Percentiles rank a stretch among this genome's conserved stretches.
Conservation (phyloP, 2,797 vertebrate species). For the Typhlichthys eigenmanni region DNA sequence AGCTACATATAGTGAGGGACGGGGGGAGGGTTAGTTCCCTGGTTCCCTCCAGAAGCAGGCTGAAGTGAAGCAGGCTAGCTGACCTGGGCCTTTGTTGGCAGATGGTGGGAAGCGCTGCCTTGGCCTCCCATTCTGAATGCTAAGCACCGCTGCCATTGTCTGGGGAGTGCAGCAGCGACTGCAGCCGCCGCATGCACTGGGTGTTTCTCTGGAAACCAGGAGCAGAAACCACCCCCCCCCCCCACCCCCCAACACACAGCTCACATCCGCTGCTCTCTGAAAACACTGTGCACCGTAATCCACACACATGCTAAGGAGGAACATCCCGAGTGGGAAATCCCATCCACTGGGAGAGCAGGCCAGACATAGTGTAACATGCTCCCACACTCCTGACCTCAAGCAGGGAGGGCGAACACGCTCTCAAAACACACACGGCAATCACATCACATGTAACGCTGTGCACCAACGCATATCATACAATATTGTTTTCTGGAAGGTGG, state of each 20-base stretch:
- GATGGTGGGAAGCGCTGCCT: slow-evolving; percentile 81
- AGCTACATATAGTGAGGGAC: slow-evolving; percentile 24
- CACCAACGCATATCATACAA: neutral
- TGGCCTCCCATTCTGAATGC: slow-evolving; percentile 78
- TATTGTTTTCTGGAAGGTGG: neutral
- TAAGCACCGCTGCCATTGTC: slow-evolving; percentile 82
- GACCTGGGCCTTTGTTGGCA: slow-evolving; percentile 82
- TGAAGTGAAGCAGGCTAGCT: slow-evolving; percentile 53
- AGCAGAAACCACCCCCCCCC: slow-evolving; percentile 60
- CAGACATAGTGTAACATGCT: slow-evolving; percentile 33
- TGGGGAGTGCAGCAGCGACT: slow-evolving; percentile 70
- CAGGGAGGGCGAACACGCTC: slow-evolving; percentile 38
- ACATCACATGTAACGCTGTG: slow-evolving; percentile 9
- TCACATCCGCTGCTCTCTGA: slow-evolving; percentile 18
- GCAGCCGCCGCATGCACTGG: slow-evolving; percentile 73
- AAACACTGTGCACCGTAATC: slow-evolving; percentile 17
- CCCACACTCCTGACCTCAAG: slow-evolving; percentile 45
- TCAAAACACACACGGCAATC: slow-evolving; percentile 26
- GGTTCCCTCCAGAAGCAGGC: slow-evolving; percentile 34
- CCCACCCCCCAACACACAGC: slow-evolving; percentile 11
- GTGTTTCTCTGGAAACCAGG: slow-evolving; percentile 77
- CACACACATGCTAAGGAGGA: slow-evolving; percentile 26
- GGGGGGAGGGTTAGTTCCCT: slow-evolving; percentile 23
- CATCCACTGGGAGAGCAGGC: slow-evolving; percentile 23
- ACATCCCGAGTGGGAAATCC: slow-evolving; percentile 56